phyloP scores from a whole-genome alignment of 2,113 vertebrate genomes.

The Prinia subflava region DNA sequence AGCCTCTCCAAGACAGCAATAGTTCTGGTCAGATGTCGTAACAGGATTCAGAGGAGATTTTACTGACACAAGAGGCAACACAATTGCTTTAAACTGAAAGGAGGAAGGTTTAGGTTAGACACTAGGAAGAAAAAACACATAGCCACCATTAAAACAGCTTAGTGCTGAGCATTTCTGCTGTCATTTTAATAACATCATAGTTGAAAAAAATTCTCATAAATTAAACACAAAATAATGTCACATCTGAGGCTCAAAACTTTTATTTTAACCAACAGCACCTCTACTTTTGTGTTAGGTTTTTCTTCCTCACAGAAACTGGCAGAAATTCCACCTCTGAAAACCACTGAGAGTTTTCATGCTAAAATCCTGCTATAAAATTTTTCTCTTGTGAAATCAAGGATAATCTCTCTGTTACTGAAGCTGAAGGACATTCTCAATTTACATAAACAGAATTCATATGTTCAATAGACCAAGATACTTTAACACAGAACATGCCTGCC shows the following conservation, averaged over 20 bases:
- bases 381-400: neutral
- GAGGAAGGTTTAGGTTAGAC: neutral
- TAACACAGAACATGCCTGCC: neutral
- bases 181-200: neutral
- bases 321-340: neutral
- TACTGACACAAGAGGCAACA: neutral
- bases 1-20: neutral
- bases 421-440: neutral
- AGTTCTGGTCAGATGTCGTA: neutral
- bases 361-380: neutral
- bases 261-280: neutral
- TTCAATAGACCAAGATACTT: neutral
- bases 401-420: neutral
- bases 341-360: accelerated
- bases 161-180: neutral
- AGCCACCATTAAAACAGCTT: neutral
- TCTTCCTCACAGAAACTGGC: neutral
- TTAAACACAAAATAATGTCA: neutral
- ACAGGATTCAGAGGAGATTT: neutral
- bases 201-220: neutral
- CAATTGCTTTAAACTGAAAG: neutral
- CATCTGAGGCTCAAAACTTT: neutral
- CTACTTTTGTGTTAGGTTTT: neutral
- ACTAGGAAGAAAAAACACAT: neutral
- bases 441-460: neutral